Percentiles rank a stretch among this genome's conserved stretches.
phyloP scores from a whole-genome alignment of 1,140 invertebrate species.

The Sweltsa coloradensis region DNA sequence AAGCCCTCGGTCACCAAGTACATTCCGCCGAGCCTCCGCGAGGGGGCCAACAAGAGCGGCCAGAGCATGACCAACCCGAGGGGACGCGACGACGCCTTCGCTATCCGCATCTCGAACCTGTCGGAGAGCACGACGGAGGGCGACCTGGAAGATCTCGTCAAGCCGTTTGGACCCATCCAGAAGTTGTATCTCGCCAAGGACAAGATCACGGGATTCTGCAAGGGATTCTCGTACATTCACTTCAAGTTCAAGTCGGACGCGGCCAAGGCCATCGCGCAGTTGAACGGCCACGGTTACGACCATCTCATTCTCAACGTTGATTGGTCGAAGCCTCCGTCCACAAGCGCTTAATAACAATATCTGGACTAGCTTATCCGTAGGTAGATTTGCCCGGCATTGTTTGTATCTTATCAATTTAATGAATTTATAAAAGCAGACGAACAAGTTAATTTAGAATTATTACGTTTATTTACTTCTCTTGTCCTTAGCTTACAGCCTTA shows the following conservation, averaged over 20 bases:
- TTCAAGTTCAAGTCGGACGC: constrained; percentile 84
- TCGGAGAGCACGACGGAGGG: constrained; percentile 91
- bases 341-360: constrained; percentile 5
- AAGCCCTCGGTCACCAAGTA: constrained; percentile 46
- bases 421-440: no score
- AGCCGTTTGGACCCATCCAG: constrained; percentile 75
- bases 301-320: constrained; percentile 97
- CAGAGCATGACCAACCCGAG: constrained; percentile 52
- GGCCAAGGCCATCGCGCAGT: constrained; percentile 72
- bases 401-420: no score
- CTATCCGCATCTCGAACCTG: constrained; percentile 93
- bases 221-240: constrained; percentile 94
- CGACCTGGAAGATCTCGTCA: constrained; percentile 92
- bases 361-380: no score
- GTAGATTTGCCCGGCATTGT: no score
- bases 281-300: constrained; percentile 95
- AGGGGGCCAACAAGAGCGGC: constrained; percentile 59
- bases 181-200: constrained; percentile 86
- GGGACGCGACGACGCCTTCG: constrained; percentile 68
- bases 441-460: no score
- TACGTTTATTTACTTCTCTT: no score
- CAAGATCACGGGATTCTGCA: constrained; percentile 64
- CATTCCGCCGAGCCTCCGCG: constrained; percentile 77
- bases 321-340: constrained; percentile 82
- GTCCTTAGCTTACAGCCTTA: no score